These are phyloP conservation scores for Leptopilina syphax DNA, from an alignment of 2,888 invertebrate species.

Conservation along the genomic window DNA sequence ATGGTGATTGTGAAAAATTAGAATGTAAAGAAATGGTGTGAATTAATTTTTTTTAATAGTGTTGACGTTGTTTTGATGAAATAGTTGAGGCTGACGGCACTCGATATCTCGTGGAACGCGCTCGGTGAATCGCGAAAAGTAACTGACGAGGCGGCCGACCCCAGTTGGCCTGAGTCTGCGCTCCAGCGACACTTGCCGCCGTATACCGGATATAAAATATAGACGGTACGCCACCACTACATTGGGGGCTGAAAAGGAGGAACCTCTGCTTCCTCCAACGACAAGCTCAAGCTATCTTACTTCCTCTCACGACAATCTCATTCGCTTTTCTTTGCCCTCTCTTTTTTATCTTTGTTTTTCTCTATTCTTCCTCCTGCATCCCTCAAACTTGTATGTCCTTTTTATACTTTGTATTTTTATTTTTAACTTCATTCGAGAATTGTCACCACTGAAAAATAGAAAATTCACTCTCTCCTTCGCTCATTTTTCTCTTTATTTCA, in stretches of 20 bases:
- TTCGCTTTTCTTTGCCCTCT: slow-evolving; percentile 25
- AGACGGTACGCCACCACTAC: slow-evolving; percentile 56
- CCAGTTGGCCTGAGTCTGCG: slow-evolving; percentile 70
- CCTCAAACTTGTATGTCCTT: background rate
- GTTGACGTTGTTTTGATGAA: slow-evolving; percentile 7
- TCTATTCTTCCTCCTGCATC: background rate
- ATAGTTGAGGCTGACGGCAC: slow-evolving; percentile 13
- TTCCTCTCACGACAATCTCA: slow-evolving; percentile 44
- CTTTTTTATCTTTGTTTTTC: background rate
- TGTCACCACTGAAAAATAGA: slow-evolving; percentile 1
- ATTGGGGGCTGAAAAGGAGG: slow-evolving; percentile 56
- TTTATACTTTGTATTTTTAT: too few relatives aligned
- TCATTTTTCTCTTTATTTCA: background rate
- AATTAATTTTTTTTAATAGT: background rate
- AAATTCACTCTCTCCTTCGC: background rate
- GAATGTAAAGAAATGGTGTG: background rate
- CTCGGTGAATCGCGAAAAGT: slow-evolving; percentile 72
- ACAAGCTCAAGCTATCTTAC: slow-evolving; percentile 44
- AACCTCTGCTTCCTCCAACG: slow-evolving; percentile 44
- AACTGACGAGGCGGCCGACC: slow-evolving; percentile 70
- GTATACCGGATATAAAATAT: slow-evolving; percentile 67
- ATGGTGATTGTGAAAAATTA: background rate
- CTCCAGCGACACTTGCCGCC: slow-evolving; percentile 65
- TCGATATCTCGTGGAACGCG: slow-evolving; percentile 63
- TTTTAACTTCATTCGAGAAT: background rate